These are phyloP conservation scores for Prionailurus bengalensis DNA, from an alignment of 2,113 vertebrate genomes.

Conservation along the genomic window DNA sequence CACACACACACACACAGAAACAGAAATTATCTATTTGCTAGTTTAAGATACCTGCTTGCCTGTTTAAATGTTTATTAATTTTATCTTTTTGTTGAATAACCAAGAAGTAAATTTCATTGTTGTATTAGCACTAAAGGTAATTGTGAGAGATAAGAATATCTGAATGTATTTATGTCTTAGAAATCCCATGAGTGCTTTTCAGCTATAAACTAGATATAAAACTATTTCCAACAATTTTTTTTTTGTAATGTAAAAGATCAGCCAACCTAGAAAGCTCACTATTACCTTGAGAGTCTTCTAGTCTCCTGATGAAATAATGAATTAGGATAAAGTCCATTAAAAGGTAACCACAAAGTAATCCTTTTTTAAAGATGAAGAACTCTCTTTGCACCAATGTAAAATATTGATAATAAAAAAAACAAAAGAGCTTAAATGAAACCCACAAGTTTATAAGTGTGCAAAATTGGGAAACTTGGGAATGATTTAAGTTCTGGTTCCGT, in stretches of 20 bases:
- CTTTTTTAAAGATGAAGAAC: neutral
- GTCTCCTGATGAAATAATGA: neutral
- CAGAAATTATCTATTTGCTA: neutral
- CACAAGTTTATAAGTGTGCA: neutral
- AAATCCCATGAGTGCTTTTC: neutral
- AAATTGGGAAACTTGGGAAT: neutral
- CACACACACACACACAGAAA: neutral
- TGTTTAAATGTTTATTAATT: neutral
- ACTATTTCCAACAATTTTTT: neutral
- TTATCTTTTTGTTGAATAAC: neutral
- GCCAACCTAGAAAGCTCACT: neutral
- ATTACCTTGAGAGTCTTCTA: neutral
- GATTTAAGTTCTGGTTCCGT: neutral
- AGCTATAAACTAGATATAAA: neutral
- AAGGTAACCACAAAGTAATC: neutral
- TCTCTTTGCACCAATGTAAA: neutral
- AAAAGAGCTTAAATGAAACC: neutral
- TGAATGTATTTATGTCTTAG: neutral
- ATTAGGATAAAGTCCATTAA: neutral
- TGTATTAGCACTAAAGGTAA: neutral
- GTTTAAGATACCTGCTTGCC: neutral
- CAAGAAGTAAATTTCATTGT: slow-evolving; percentile 6
- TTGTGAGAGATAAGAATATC: neutral
- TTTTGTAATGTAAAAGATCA: neutral
- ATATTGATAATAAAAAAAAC: neutral